A percentile compares a stretch with the other conserved stretches of the same genome.
Evolutionary conservation across 2,888 invertebrate genomes (phyloP).

Genomic region (Himalopsyche anomala): DNA sequence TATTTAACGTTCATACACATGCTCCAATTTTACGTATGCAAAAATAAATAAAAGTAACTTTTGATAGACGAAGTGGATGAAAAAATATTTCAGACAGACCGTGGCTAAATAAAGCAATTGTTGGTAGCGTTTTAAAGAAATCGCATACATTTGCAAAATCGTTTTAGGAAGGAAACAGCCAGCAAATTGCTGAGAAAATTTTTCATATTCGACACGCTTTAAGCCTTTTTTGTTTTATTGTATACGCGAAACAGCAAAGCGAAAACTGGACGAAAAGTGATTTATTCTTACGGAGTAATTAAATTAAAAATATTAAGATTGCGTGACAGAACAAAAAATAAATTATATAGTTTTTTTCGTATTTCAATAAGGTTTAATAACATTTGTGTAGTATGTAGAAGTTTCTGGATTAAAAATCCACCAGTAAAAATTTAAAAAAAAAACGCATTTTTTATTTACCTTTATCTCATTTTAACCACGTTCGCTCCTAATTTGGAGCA

Average conservation of each 20-base stretch:
- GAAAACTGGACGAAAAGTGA: background rate
- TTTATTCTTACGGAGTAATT: background rate
- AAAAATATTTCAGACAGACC: conserved; percentile 49
- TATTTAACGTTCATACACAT: no score
- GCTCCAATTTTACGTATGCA: no score
- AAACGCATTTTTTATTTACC: no score
- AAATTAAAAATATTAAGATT: no score
- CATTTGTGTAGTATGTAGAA: no score
- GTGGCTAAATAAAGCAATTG: conserved; percentile 58
- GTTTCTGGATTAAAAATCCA: no score
- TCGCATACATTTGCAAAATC: conserved; percentile 52
- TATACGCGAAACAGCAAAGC: background rate
- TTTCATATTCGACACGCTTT: conserved; percentile 49
- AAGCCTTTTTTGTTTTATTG: background rate
- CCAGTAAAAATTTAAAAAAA: no score
- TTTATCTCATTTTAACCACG: no score
- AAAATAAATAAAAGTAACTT: conserved; percentile 1
- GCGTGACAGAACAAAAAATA: no score
- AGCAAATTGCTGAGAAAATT: conserved; percentile 55
- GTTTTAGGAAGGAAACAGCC: conserved; percentile 58
- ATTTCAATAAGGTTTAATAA: no score
- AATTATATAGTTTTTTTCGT: no score
- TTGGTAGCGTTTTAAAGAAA: conserved; percentile 50
- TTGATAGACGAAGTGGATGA: conserved; percentile 17
- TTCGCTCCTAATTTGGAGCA: no score